Evolutionary conservation across 2,113 vertebrate species (phyloP).

Genomic region (Dasypus novemcinctus): DNA sequence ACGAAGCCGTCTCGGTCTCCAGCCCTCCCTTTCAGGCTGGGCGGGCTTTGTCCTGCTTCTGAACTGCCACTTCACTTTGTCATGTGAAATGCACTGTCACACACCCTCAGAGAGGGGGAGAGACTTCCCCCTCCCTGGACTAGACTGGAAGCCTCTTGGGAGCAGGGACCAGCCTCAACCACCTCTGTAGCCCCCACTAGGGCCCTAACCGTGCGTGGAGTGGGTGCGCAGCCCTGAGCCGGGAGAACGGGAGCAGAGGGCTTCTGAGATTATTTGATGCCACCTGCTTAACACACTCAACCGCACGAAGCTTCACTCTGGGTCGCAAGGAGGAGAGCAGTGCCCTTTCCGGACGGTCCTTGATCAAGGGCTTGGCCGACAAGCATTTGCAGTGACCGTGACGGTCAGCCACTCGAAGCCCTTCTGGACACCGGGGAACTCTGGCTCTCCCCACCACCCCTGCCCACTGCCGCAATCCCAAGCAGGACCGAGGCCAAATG

Average conservation of each 20-base stretch:
- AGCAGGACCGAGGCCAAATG: fast-evolving
- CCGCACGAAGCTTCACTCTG: background rate
- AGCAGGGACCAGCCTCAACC: background rate
- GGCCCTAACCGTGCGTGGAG: fast-evolving
- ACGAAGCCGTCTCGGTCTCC: background rate
- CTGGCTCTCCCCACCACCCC: background rate
- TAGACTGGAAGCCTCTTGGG: background rate
- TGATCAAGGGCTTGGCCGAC: background rate
- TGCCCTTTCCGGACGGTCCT: background rate
- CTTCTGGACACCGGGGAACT: fast-evolving
- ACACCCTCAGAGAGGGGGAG: background rate
- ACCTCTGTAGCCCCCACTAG: background rate
- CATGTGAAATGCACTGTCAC: fast-evolving
- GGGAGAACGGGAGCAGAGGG: no score
- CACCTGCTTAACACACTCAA: fast-evolving
- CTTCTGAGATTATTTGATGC: background rate
- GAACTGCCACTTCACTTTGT: background rate
- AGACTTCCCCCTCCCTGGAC: background rate
- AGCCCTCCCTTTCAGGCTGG: background rate
- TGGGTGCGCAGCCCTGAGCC: fast-evolving
- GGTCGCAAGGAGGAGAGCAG: background rate
- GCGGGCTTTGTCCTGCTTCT: background rate
- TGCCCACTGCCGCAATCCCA: background rate
- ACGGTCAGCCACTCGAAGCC: background rate
- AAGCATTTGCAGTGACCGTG: background rate